These are phyloP conservation scores for Ifrita kowaldi DNA, from an alignment of 2,113 vertebrate genomes.

Conservation along the genomic window DNA sequence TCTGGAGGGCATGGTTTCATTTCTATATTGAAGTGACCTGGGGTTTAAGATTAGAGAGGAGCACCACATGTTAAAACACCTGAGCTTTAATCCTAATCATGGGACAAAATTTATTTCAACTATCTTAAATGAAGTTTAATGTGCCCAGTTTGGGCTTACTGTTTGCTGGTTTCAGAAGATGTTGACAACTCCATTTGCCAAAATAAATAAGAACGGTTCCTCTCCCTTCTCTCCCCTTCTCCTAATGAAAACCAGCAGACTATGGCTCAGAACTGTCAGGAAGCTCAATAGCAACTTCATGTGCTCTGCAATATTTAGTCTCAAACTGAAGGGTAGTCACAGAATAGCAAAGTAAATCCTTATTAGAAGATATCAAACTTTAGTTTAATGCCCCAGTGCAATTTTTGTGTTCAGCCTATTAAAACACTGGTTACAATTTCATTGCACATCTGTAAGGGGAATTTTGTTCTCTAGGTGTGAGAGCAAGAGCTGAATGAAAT, in stretches of 20 bases:
- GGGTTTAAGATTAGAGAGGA: background rate
- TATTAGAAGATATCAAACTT: background rate
- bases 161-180: background rate
- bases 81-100: background rate
- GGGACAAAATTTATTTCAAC: background rate
- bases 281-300: background rate
- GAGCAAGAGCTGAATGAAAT: background rate
- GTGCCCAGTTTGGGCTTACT: background rate
- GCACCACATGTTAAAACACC: background rate
- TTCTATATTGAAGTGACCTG: background rate
- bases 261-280: background rate
- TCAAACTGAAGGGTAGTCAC: background rate
- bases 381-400: background rate
- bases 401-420: background rate
- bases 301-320: background rate
- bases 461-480: background rate
- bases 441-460: background rate
- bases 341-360: background rate
- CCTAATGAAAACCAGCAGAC: background rate
- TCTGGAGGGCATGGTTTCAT: background rate
- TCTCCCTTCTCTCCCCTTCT: background rate
- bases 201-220: background rate
- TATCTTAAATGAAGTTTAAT: background rate
- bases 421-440: background rate
- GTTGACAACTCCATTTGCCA: background rate